These are phyloP conservation scores for Nomada fucata DNA, from an alignment of 2,888 invertebrate species.

Conservation along the genomic window DNA sequence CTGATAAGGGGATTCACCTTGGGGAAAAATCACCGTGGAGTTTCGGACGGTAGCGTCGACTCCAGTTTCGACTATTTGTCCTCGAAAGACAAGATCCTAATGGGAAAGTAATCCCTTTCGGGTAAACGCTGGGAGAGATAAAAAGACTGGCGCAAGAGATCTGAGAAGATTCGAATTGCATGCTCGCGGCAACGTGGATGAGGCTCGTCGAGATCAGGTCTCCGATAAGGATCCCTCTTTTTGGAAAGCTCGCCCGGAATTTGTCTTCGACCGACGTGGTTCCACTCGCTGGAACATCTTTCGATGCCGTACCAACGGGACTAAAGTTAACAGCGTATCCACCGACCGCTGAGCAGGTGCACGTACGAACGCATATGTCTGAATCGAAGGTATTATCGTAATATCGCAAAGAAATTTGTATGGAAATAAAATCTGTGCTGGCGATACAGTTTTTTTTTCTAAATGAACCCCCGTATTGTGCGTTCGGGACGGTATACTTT, in stretches of 20 bases:
- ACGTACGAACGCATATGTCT: too few relatives aligned
- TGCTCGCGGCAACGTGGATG: conserved; percentile 61
- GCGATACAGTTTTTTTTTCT: too few relatives aligned
- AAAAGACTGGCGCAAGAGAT: conserved; percentile 52
- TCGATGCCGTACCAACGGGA: not conserved
- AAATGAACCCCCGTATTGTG: too few relatives aligned
- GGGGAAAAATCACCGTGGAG: conserved; percentile 54
- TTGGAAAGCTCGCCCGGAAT: conserved; percentile 62
- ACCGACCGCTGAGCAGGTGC: not conserved
- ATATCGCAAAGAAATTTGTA: too few relatives aligned
- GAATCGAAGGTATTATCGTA: too few relatives aligned
- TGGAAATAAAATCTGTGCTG: too few relatives aligned
- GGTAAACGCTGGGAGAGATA: conserved; percentile 68
- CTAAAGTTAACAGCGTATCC: not conserved
- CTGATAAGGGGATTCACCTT: conserved; percentile 59
- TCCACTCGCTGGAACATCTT: conserved; percentile 3
- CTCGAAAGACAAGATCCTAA: conserved; percentile 77
- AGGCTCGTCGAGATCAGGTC: conserved; percentile 65
- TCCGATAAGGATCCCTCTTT: conserved; percentile 73
- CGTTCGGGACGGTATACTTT: too few relatives aligned
- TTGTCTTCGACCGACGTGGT: conserved; percentile 57
- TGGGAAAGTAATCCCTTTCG: conserved; percentile 81
- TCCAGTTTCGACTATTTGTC: conserved; percentile 77
- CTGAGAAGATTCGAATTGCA: conserved; percentile 63
- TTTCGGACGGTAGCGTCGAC: conserved; percentile 50